These are phyloP conservation scores for Notodonta dromedarius DNA, from an alignment of 2,888 invertebrate species.

Conservation along the genomic window DNA sequence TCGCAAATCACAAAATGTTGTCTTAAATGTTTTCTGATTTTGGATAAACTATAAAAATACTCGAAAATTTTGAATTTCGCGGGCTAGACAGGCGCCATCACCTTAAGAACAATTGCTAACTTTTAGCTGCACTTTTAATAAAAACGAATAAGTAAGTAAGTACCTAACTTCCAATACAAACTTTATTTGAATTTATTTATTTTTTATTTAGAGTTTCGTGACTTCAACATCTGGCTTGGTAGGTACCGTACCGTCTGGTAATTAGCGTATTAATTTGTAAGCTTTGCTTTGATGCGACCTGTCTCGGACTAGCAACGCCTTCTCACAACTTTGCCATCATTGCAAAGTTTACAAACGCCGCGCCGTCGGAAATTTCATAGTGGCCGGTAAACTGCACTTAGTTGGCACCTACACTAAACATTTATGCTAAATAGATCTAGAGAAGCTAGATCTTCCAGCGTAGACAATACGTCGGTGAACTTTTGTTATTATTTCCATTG, in stretches of 20 bases:
- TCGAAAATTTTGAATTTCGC: too few relatives aligned
- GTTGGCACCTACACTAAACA: constrained; percentile 42
- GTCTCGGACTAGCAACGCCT: constrained; percentile 40
- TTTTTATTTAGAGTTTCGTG: too few relatives aligned
- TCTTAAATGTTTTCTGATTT: too few relatives aligned
- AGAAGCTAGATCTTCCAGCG: constrained; percentile 29
- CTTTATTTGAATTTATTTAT: too few relatives aligned
- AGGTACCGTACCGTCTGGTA: not conserved
- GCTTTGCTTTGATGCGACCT: constrained; percentile 51
- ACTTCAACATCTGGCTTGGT: not conserved
- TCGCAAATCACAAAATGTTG: too few relatives aligned
- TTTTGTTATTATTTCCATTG: too few relatives aligned
- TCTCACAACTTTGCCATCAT: constrained; percentile 52
- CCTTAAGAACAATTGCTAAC: too few relatives aligned
- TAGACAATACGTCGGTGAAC: not conserved
- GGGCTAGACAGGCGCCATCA: too few relatives aligned
- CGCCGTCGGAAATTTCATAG: constrained; percentile 67
- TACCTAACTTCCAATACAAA: too few relatives aligned
- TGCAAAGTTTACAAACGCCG: constrained; percentile 61
- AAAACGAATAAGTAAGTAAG: too few relatives aligned
- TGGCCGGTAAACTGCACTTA: constrained; percentile 50
- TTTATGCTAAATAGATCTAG: constrained; percentile 50
- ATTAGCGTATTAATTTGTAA: constrained; percentile 40
- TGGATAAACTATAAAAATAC: too few relatives aligned
- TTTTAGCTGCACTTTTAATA: too few relatives aligned